Base-by-base conservation (phyloP, 2,888 invertebrate genomes). In the Campoplex nolae region DNA sequence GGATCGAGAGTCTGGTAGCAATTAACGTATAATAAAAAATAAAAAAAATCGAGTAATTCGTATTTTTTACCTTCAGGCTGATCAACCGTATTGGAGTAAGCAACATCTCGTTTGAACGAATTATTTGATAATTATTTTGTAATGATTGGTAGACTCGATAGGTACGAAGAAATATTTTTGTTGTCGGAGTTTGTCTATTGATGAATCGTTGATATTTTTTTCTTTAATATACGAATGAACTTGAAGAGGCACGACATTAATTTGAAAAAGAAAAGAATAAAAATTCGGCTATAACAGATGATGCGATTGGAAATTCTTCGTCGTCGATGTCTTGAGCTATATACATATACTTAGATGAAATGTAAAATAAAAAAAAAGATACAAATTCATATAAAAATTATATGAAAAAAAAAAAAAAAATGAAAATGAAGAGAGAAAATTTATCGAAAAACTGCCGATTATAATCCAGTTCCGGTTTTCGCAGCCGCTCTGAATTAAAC, bases 401-500 rank as follows among this genome's bases (percentile, higher is more conserved):
- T 45, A 73, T 45, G 45, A 32, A 58, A 67, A 71, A 67, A 42
- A 58, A 56, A 48, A 38, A 45, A 18, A 42, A 42, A 23, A 73
- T 45, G 13, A 32, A 58, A 67, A 71, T 56, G 32, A 58, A 56
- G 38, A 38, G 35, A 18, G 28, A 42, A 79, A 84, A 65, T 79
- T 76, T 68, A 77, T 84, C 51, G 80, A 86, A 78, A 77, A 84
- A 86, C 86, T 86, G 86, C 86, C 86, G 86, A 86, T 81, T 84
- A 86, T 84, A 23, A 86, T 86, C 81, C 86, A 74, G 84, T 84
- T 84, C 68, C 74, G 86, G 81, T 77, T 78, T 68, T 74, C 51
- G 77, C 68, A 81, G 81, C 81, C 86, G 77, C 76, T 84, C 86
- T 68, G 77, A 86, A 86, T 78, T 71, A 68, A 84, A 74, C 74